phyloP scores from a whole-genome alignment of 23 tunicate species.

The Oikopleura dioica region DNA sequence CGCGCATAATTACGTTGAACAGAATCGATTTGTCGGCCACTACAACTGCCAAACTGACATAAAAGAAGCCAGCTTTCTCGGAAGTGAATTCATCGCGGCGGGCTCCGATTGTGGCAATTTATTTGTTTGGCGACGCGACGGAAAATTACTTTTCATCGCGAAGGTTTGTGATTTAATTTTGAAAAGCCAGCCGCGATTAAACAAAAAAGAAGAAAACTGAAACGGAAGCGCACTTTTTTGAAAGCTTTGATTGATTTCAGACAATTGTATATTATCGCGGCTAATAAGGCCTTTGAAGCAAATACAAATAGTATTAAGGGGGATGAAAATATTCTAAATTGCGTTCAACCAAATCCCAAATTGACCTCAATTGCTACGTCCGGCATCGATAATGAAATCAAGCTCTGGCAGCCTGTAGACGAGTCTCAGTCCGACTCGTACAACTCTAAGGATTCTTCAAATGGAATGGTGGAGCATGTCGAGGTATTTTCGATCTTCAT shows the following conservation, averaged over 20 bases:
- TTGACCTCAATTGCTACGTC: constrained; percentile 59
- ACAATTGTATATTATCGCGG: too few relatives aligned
- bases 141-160: constrained; percentile 40
- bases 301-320: too few relatives aligned
- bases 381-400: constrained; percentile 42
- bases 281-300: too few relatives aligned
- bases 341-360: constrained; percentile 66
- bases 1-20: too few relatives aligned
- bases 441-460: too few relatives aligned
- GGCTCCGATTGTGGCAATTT: constrained; percentile 83
- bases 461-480: too few relatives aligned
- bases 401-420: constrained; percentile 45
- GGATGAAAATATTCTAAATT: constrained; percentile 60
- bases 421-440: not conserved
- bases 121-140: constrained; percentile 50
- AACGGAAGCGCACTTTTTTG: too few relatives aligned
- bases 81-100: constrained; percentile 47
- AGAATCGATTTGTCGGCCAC: constrained; percentile 56
- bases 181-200: too few relatives aligned
- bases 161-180: too few relatives aligned
- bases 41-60: constrained; percentile 69
- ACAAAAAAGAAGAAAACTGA: too few relatives aligned
- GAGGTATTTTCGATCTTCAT: too few relatives aligned
- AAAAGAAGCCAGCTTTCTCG: constrained; percentile 82
- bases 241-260: too few relatives aligned